These are phyloP conservation scores for Lepisosteus osseus DNA, from an alignment of 2,113 vertebrate genomes.

Conservation along the genomic window DNA sequence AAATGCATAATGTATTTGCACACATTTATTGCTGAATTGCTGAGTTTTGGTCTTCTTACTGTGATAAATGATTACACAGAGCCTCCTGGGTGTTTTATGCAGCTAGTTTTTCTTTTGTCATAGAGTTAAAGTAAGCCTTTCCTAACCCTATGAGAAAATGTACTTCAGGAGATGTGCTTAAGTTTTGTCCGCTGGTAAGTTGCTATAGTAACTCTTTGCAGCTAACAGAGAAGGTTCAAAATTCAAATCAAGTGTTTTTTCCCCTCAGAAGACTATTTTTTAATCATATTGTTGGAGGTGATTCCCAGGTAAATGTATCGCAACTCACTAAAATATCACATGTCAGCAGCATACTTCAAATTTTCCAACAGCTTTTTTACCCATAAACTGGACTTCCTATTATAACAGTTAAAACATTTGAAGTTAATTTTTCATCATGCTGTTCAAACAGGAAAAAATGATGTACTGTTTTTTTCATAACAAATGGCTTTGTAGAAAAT, in stretches of 20 bases:
- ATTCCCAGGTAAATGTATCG: not conserved
- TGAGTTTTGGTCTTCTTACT: too few species aligned
- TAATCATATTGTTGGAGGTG: not conserved
- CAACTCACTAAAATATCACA: too few species aligned
- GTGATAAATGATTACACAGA: not conserved
- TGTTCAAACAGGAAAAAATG: too few species aligned
- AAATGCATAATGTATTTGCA: not conserved
- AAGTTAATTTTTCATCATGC: not conserved
- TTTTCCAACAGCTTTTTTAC: too few species aligned
- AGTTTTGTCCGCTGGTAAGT: not conserved
- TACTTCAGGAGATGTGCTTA: not conserved
- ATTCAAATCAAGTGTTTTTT: not conserved
- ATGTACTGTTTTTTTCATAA: not conserved
- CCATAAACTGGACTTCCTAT: too few species aligned
- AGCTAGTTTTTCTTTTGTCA: not conserved
- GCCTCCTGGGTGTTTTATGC: not conserved
- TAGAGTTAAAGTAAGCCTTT: not conserved
- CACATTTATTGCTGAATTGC: too few species aligned
- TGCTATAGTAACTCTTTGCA: conserved; percentile 18
- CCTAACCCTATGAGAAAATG: not conserved
- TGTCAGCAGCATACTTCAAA: too few species aligned
- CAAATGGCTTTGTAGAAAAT: not conserved
- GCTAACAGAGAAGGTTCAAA: conserved; percentile 7
- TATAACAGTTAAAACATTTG: not conserved
- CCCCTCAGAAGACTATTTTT: not conserved